Percentiles rank a stretch among this genome's conserved stretches.
These are phyloP conservation scores for Vireo griseus DNA, from an alignment of 2,797 vertebrate species.

Conservation along the genomic window DNA sequence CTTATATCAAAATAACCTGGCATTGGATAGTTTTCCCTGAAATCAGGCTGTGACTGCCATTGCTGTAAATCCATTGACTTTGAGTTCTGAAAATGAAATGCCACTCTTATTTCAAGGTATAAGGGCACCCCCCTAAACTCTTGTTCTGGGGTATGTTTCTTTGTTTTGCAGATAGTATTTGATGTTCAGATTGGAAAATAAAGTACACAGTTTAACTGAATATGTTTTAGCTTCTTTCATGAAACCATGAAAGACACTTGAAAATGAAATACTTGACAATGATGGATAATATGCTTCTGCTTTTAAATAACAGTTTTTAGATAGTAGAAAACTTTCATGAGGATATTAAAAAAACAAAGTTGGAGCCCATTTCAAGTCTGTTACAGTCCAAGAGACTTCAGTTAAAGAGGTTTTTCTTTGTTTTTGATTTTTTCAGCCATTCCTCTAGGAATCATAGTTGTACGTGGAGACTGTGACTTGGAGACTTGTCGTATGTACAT, in stretches of 20 bases:
- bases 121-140: background rate
- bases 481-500: conserved; percentile 97
- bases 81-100: background rate
- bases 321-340: background rate
- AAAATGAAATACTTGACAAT: background rate
- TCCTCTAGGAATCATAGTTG: conserved; percentile 95
- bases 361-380: background rate
- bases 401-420: background rate
- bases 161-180: background rate
- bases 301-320: background rate
- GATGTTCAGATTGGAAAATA: background rate
- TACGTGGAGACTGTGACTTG: conserved; percentile 95
- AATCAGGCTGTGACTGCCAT: background rate
- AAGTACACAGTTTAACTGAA: background rate
- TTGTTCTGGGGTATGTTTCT: background rate
- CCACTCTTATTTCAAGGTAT: background rate
- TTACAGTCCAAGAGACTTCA: background rate
- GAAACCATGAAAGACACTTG: background rate
- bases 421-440: conserved; percentile 78
- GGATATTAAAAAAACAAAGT: background rate
- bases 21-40: background rate
- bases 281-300: background rate
- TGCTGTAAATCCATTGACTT: background rate
- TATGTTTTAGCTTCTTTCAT: background rate
- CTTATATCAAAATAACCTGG: background rate